A percentile compares a stretch with the other conserved stretches of the same genome.
phyloP scores from a whole-genome alignment of 2,113 vertebrate species.

The Arenaria interpres region DNA sequence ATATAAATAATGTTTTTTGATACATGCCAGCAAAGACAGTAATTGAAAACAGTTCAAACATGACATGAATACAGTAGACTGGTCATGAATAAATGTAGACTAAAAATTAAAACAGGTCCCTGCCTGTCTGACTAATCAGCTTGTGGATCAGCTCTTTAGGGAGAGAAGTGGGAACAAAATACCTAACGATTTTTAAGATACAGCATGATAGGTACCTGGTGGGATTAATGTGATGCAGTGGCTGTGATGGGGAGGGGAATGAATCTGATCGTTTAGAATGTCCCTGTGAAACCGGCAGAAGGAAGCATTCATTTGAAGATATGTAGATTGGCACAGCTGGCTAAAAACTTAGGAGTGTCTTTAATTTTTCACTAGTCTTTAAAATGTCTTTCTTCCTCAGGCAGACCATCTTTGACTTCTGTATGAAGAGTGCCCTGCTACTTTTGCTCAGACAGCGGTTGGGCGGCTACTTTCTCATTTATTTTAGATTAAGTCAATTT shows the following conservation, averaged over 20 bases:
- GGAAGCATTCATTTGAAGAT: not conserved
- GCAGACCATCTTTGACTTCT: not conserved
- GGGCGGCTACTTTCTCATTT: not conserved
- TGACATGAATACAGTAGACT: not conserved
- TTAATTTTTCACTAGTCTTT: conserved; percentile 4
- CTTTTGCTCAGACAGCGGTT: not conserved
- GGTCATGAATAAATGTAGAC: not conserved
- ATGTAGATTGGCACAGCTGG: not conserved
- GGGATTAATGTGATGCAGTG: not conserved
- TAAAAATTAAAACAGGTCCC: not conserved
- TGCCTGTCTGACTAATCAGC: not conserved
- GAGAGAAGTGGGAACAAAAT: not conserved
- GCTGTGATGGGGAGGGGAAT: not conserved
- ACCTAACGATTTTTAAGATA: not conserved
- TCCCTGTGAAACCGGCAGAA: not conserved
- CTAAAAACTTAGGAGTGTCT: not conserved
- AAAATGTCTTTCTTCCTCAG: not conserved
- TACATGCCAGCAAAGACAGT: not conserved
- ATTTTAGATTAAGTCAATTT: conserved; percentile 25
- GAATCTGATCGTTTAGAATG: not conserved
- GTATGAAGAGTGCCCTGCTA: not conserved
- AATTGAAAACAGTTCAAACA: not conserved
- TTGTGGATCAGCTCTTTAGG: not conserved
- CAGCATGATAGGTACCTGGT: not conserved
- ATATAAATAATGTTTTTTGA: not conserved